Base-by-base conservation (phyloP, 1,140 invertebrate genomes). In the Dysdera silvatica region DNA sequence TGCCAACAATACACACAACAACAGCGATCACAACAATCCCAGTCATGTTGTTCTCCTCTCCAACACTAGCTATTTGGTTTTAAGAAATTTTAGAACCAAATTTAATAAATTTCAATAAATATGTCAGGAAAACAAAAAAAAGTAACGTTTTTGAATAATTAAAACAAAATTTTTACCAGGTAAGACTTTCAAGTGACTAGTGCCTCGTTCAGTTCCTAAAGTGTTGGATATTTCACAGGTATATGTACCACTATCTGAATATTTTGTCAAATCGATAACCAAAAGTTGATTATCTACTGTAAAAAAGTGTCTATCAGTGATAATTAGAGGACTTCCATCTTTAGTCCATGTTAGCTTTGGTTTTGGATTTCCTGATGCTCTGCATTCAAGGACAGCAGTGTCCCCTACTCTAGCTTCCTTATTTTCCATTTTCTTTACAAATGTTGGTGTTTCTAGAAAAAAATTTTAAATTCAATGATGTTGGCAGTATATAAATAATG, bases 281-380 rank as follows among this genome's bases (percentile, higher is more conserved):
- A 97, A 76, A 20, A 95, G 75, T 72, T 94, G 89, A 78, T 90
- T 84, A 74, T 89, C 86, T 31, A 84, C 85, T 0, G 89, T 87
- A 61, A 93, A 88, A 72, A 88, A 92, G 72, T 87, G 83, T 0
- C 89, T 79, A 45, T 87, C 83, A 0, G 86, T 85, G 29, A 80
- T 76, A 43, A 71, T 66, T 23, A 95, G 78, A 2, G 83, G 80
- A 55, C 82, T 79, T 26, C 85, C 86, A 77, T 95, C 87, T 80
- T 95, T 95, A 16, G 82, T 82, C 94, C 94, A 98, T 12, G 82
- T 83, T n/a, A 96, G 78, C 59, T 84, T 84, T 6, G 93, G 91
- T 72, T 87, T 86, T 4, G 92, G 92, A 29, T 85, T 87, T 2
- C 77, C 77, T 48, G 85, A 83, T 26, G 87, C 86, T 80, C 89